Base-by-base conservation (phyloP, 1,140 invertebrate species). In the Drosophila setifemur region DNA sequence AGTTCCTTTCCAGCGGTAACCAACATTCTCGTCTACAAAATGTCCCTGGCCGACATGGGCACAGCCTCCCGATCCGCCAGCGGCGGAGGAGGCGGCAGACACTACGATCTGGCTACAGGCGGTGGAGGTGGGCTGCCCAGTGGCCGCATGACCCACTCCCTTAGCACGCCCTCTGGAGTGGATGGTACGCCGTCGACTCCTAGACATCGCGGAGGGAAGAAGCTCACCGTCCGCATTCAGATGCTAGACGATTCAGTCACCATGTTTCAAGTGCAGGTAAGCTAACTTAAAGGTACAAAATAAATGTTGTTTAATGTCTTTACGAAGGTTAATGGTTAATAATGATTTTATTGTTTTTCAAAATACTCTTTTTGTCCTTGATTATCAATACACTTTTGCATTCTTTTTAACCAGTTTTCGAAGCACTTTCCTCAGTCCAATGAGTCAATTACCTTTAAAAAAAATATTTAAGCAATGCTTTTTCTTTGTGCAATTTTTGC, bases 221-320 rank as follows among this genome's bases (percentile, higher is more conserved):
- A 97, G 94, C 92, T 97, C 35, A 95, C 95, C 9, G 94, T 97
- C 39, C 92, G 95, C 72, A 95, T 97, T 31, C 95, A 96, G 91
- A 97, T 97, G 96, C 92, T 97, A 53, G 96, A 97, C 82, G 96
- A 97, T 91, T 94, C 94, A 18, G 93, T 96, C 88, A 97, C 96
- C 52, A 95, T 97, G 92, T 97, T 97, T 91, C 96, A 97, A 94
- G 95, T 97, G 66, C 96, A 97, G 95, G 96, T 97, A 89, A 92
- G 91, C n/a, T n/a, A n/a, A n/a, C n/a, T n/a, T n/a, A n/a, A n/a
- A n/a, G n/a, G n/a, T n/a, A n/a, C n/a, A n/a, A n/a, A n/a, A n/a
- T n/a, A n/a, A n/a, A n/a, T n/a, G n/a, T n/a, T n/a, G n/a, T n/a
- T n/a, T n/a, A n/a, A n/a, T n/a, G n/a, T n/a, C n/a, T n/a, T n/a